Conservation (phyloP, 92 coral and sea anemone species). For the Nematostella vectensis region DNA sequence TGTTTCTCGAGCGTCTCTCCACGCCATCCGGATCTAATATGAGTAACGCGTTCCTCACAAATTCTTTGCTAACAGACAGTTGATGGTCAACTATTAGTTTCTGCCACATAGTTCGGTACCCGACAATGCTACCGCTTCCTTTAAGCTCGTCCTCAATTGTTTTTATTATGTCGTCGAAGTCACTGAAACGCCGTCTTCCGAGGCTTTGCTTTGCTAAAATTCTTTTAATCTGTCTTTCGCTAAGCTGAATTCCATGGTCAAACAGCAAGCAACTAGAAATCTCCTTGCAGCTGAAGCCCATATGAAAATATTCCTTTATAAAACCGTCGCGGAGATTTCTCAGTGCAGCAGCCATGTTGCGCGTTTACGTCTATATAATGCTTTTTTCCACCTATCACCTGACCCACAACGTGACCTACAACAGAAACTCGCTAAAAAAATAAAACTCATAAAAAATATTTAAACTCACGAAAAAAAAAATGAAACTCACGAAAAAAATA, state of each 20-base stretch:
- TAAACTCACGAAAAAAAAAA: too few relatives aligned
- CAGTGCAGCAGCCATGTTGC: too few relatives aligned
- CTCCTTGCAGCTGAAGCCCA: too few relatives aligned
- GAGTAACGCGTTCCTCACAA: slow-evolving; percentile 17
- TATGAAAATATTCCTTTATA: too few relatives aligned
- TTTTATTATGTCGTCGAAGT: background rate
- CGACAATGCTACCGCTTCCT: slow-evolving; percentile 30
- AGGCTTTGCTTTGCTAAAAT: slow-evolving; percentile 4
- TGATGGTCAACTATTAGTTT: slow-evolving; percentile 8
- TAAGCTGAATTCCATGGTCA: slow-evolving; percentile 6
- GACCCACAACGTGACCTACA: too few relatives aligned
- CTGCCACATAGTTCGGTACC: slow-evolving; percentile 31
- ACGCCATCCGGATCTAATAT: slow-evolving; percentile 28
- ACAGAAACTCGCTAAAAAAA: too few relatives aligned
- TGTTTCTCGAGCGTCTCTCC: slow-evolving; percentile 14
- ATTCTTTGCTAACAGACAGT: slow-evolving; percentile 14
- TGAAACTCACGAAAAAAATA: too few relatives aligned
- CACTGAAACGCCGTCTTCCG: slow-evolving; percentile 2
- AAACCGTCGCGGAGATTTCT: too few relatives aligned
- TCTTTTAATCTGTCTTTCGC: slow-evolving; percentile 2
- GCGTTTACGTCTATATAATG: too few relatives aligned
- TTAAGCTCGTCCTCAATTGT: slow-evolving; percentile 8
- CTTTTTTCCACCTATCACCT: too few relatives aligned
- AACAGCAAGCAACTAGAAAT: too few relatives aligned
- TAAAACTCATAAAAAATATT: too few relatives aligned